Conservation (phyloP, 2,797 vertebrate species). For the Sebastes flavidus region DNA sequence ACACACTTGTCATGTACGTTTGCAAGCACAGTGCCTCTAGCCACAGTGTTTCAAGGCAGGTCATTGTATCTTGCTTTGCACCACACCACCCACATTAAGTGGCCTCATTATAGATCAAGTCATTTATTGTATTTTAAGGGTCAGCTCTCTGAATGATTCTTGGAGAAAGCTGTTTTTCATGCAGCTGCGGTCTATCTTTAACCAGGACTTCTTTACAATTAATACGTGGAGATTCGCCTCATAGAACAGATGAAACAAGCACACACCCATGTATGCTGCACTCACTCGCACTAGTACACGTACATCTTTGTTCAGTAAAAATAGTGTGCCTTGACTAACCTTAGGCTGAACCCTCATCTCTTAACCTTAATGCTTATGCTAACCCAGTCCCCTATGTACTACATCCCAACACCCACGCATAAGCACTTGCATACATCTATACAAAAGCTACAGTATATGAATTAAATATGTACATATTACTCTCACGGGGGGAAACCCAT, state of each 20-base stretch:
- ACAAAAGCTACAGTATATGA: not conserved
- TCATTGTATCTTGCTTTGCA: slow-evolving; percentile 46
- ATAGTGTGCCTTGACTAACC: slow-evolving; percentile 5
- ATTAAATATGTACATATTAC: not conserved
- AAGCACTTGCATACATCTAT: not conserved
- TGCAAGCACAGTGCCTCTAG: slow-evolving; percentile 33
- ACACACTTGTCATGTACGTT: slow-evolving; percentile 48
- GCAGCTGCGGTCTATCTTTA: not conserved
- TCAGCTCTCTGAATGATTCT: slow-evolving; percentile 24
- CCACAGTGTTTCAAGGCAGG: slow-evolving; percentile 45
- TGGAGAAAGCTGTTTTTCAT: slow-evolving; percentile 31
- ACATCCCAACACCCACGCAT: slow-evolving; percentile 3
- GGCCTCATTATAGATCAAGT: slow-evolving; percentile 56
- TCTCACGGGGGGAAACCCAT: not conserved
- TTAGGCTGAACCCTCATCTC: slow-evolving; percentile 28
- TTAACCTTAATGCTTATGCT: not conserved
- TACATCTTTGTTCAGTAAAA: slow-evolving; percentile 22
- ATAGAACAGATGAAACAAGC: slow-evolving; percentile 21
- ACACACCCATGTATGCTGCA: not conserved
- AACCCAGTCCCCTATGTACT: not conserved
- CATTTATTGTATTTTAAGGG: slow-evolving; percentile 55
- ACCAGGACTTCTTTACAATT: not conserved
- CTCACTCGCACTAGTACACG: not conserved
- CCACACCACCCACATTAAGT: slow-evolving; percentile 62
- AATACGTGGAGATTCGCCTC: slow-evolving; percentile 5